These are phyloP conservation scores for Morelia viridis DNA, from an alignment of 2,797 vertebrate species.

Conservation along the genomic window DNA sequence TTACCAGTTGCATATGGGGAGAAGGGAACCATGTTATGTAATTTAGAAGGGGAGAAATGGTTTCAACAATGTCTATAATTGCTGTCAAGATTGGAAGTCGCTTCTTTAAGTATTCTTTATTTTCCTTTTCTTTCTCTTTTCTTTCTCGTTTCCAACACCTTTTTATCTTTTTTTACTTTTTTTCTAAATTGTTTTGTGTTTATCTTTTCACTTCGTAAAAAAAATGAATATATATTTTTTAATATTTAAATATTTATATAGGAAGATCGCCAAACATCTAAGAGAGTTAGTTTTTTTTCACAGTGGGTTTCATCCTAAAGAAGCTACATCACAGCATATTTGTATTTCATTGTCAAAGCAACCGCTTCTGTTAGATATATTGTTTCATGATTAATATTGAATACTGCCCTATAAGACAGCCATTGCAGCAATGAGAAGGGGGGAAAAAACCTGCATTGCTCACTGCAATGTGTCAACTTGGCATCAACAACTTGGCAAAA, in stretches of 20 bases:
- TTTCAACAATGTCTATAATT: neutral
- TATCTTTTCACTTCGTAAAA: neutral
- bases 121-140: neutral
- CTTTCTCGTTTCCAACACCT: neutral
- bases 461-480: neutral
- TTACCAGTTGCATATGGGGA: neutral
- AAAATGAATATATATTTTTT: too few species aligned
- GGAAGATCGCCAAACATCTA: neutral
- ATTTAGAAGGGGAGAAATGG: neutral
- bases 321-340: neutral
- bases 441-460: neutral
- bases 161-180: neutral
- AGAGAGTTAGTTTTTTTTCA: constrained; percentile 1
- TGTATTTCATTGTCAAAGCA: neutral
- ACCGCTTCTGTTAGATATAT: neutral
- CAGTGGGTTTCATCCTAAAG: neutral
- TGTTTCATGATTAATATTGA: neutral
- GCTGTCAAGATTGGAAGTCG: neutral
- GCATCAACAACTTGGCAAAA: neutral
- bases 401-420: neutral
- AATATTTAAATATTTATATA: too few species aligned
- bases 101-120: neutral
- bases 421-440: neutral
- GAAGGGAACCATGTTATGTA: neutral
- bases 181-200: neutral